Evolutionary conservation across 2,888 invertebrate species (phyloP).

Genomic region (Agrochola litura): DNA sequence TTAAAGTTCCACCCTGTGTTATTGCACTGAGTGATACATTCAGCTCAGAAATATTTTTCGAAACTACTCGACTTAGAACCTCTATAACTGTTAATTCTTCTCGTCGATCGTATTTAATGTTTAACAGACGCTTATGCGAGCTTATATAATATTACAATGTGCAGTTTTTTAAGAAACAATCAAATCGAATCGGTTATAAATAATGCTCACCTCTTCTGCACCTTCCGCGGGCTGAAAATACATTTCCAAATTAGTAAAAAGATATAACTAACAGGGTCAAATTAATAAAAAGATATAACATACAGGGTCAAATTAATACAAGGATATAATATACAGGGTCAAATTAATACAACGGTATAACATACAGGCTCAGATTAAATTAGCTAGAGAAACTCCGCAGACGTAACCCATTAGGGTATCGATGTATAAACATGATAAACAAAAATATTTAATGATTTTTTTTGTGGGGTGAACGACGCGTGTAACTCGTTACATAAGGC

Average conservation of each 20-base stretch:
- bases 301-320: neutral
- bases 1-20: neutral
- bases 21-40: neutral
- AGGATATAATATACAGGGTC: neutral
- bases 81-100: neutral
- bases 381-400: neutral
- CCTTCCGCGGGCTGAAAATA: slow-evolving; percentile 82
- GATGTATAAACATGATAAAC: neutral
- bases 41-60: neutral
- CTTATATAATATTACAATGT: neutral
- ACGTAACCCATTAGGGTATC: neutral
- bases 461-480: neutral
- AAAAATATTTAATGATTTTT: neutral
- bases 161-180: neutral
- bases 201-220: slow-evolving; percentile 76
- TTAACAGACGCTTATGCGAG: neutral
- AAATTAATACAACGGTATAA: neutral
- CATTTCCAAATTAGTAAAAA: neutral
- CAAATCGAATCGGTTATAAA: neutral
- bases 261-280: neutral
- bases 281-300: neutral
- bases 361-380: neutral
- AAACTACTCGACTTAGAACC: neutral
- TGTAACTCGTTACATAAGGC: no score
- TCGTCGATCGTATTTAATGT: neutral